A percentile compares a stretch with the other conserved stretches of the same genome.
phyloP scores from a whole-genome alignment of 2,888 invertebrate species.

The Pristionchus arcanus region DNA sequence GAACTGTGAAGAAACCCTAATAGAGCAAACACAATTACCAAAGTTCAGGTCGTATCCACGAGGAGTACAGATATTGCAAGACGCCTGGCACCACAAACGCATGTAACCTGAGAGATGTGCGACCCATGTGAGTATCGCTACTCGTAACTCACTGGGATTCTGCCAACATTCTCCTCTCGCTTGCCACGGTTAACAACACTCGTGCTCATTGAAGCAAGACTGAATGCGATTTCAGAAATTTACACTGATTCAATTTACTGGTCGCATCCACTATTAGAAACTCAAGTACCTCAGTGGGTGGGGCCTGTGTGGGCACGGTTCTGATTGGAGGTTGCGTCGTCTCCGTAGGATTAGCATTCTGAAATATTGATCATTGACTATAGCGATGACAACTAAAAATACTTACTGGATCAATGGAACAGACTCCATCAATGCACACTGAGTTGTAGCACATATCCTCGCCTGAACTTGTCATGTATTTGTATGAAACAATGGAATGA shows the following conservation, averaged over 20 bases:
- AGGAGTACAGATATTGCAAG: slow-evolving; percentile 33
- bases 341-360: neutral
- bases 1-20: neutral
- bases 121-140: neutral
- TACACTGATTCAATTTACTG: too few species aligned
- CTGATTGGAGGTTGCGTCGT: neutral
- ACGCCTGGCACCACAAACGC: slow-evolving; percentile 48
- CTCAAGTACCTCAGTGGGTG: neutral
- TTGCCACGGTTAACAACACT: slow-evolving; percentile 55
- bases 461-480: neutral
- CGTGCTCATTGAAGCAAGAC: slow-evolving; percentile 57
- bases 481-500: too few species aligned
- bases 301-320: neutral
- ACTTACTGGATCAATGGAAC: neutral
- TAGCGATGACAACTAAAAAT: neutral
- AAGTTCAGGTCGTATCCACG: neutral
- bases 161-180: slow-evolving; percentile 44
- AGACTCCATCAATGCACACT: neutral
- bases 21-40: neutral
- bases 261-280: too few species aligned
- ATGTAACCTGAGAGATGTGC: slow-evolving; percentile 6
- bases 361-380: neutral
- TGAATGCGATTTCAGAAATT: neutral
- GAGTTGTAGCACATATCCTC: slow-evolving; percentile 32
- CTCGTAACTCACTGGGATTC: slow-evolving; percentile 8